phyloP scores from a whole-genome alignment of 2,888 invertebrate species.

The Schrankia costaestrigalis region DNA sequence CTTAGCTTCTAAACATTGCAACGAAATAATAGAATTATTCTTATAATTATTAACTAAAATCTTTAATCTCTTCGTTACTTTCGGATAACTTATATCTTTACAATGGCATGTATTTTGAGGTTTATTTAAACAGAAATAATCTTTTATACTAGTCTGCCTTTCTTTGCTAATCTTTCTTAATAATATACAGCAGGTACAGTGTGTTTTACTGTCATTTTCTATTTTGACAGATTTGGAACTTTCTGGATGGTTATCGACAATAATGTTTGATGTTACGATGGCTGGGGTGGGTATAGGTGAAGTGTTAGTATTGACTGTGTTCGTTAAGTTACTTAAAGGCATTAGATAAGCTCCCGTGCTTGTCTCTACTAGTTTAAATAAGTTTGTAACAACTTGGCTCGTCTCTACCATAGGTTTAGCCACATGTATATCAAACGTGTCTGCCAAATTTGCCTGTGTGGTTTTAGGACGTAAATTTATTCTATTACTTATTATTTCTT shows the following conservation, averaged over 20 bases:
- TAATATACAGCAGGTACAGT: slow-evolving; percentile 59
- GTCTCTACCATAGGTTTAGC: background rate
- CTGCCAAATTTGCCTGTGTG: background rate
- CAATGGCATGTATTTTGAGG: slow-evolving; percentile 44
- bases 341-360: slow-evolving; percentile 42
- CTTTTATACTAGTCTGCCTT: slow-evolving; percentile 52
- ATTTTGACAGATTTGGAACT: slow-evolving; percentile 1
- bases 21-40: slow-evolving; percentile 29
- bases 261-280: slow-evolving; percentile 3
- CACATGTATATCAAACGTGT: slow-evolving; percentile 26
- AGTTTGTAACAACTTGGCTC: slow-evolving; percentile 13
- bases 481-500: slow-evolving; percentile 28
- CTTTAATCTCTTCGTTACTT: slow-evolving; percentile 51
- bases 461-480: slow-evolving; percentile 12
- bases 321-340: slow-evolving; percentile 35
- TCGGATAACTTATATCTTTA: slow-evolving; percentile 42
- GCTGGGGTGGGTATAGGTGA: slow-evolving; percentile 31
- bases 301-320: slow-evolving; percentile 28
- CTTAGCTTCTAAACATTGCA: slow-evolving; percentile 34
- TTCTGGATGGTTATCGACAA: slow-evolving; percentile 5
- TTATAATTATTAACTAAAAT: slow-evolving; percentile 49
- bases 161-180: slow-evolving; percentile 47
- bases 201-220: slow-evolving; percentile 21
- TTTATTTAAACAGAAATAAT: slow-evolving; percentile 47
- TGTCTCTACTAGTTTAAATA: slow-evolving; percentile 46